Evolutionary conservation across 2,888 invertebrate species (phyloP), one percentile per base, ranked within the genome.

Genomic region (Aspidapion aeneum): DNA sequence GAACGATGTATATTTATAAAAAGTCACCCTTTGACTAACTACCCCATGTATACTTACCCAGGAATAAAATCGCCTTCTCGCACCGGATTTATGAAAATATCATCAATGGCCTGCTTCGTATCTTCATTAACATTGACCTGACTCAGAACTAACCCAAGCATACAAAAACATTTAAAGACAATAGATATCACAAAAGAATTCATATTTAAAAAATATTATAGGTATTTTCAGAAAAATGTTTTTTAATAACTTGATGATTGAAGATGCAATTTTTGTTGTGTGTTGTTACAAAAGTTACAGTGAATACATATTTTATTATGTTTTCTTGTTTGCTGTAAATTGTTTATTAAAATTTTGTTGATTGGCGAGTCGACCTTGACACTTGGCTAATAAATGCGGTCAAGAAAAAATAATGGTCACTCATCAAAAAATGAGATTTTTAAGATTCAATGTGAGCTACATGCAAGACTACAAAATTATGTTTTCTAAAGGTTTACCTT

Each of bases 121-220:
- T 62, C 66, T 16, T 64, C 51, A 22, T 60, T 60, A 20, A 63
- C 17, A 17, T 20, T 35, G 12, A 35, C 35, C 35, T 35, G 35
- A 7, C 35, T 12, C 35, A 35, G 12, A 35, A 35, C 35, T 12
- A 35, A 12, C 35, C 35, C 35, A 35, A 35, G 5, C 12, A 35
- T 7, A 35, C 35, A 12, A 35, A 35, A 35, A 35, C 35, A 12
- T 35, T 35, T 35, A 35, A 35, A 35, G 35, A 35, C 35, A 35
- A 35, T 7, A 12, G 12, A 7, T 35, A 35, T 35, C 35, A 35
- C 35, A 35, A 12, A 35, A 35, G 5, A 12, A 7, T 35, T 35
- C 35, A 35, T 35, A n/a, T n/a, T n/a, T n/a, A n/a, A n/a, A n/a
- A n/a, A n/a, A n/a, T n/a, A n/a, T n/a, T n/a, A n/a, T n/a, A n/a